A percentile compares a stretch with the other conserved stretches of the same genome.
phyloP scores from a whole-genome alignment of 2,888 invertebrate species.

The Melitaea athalia region DNA sequence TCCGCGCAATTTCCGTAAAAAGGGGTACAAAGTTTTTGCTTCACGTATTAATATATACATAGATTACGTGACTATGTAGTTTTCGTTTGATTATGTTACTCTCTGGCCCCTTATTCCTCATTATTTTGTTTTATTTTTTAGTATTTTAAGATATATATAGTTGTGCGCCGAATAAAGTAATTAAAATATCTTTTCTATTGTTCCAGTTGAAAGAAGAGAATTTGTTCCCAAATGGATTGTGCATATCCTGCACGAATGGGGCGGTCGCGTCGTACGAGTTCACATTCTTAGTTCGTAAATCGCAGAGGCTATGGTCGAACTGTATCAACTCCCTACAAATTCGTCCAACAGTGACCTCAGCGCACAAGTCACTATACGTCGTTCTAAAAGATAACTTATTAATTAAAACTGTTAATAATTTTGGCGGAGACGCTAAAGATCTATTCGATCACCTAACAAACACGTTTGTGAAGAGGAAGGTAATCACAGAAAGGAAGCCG shows the following conservation, averaged over 20 bases:
- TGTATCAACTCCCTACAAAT: constrained; percentile 51
- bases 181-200: constrained; percentile 18
- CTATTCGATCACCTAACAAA: constrained; percentile 54
- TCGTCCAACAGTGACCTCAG: constrained; percentile 41
- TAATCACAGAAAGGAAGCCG: constrained; percentile 35
- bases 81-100: background rate
- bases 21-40: too few species aligned
- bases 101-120: background rate
- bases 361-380: constrained; percentile 57
- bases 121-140: too few species aligned
- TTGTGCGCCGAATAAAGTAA: background rate
- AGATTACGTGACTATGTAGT: background rate
- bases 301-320: constrained; percentile 58
- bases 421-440: constrained; percentile 52
- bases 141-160: too few species aligned
- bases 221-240: constrained; percentile 58
- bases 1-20: too few species aligned
- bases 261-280: constrained; percentile 66
- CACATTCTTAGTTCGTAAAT: constrained; percentile 56
- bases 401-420: constrained; percentile 56
- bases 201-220: constrained; percentile 67
- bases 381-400: constrained; percentile 56
- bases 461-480: constrained; percentile 44
- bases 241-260: constrained; percentile 58
- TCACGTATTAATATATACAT: too few species aligned